Conservation (phyloP, 2,113 vertebrate species). For the Ciconia maguari region DNA sequence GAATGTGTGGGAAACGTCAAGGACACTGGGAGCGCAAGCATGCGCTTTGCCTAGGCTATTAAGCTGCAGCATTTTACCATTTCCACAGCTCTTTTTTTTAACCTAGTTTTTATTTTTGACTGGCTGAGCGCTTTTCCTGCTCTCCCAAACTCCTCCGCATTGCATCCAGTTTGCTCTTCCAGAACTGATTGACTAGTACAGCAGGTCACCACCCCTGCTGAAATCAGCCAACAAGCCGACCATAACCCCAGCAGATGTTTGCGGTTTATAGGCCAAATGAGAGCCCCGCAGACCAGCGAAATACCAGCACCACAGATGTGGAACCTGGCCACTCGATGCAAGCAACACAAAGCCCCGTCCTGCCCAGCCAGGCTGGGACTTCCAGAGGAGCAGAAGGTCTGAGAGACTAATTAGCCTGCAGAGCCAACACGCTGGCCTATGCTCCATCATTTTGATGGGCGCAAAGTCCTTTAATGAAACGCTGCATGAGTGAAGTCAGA, state of each 20-base stretch:
- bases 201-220: slow-evolving; percentile 41
- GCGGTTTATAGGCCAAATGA: slow-evolving; percentile 71
- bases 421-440: slow-evolving; percentile 30
- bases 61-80: not conserved
- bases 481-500: slow-evolving; percentile 3
- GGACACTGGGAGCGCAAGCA: not conserved
- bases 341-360: slow-evolving; percentile 24
- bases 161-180: slow-evolving; percentile 36
- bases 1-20: slow-evolving; percentile 16
- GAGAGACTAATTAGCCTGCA: slow-evolving; percentile 71
- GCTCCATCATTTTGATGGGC: slow-evolving; percentile 54
- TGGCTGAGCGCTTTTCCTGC: not conserved
- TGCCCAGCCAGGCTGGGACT: slow-evolving; percentile 63
- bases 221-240: slow-evolving; percentile 64
- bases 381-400: slow-evolving; percentile 76
- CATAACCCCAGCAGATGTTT: slow-evolving; percentile 78
- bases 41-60: not conserved
- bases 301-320: slow-evolving; percentile 68
- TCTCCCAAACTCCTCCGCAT: not conserved
- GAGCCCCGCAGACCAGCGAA: slow-evolving; percentile 54
- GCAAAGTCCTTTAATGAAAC: slow-evolving; percentile 49
- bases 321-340: slow-evolving; percentile 59
- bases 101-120: not conserved
- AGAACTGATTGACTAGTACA: not conserved
- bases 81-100: not conserved